Conservation (phyloP, 2,113 vertebrate species). For the Vulpes lagopus region DNA sequence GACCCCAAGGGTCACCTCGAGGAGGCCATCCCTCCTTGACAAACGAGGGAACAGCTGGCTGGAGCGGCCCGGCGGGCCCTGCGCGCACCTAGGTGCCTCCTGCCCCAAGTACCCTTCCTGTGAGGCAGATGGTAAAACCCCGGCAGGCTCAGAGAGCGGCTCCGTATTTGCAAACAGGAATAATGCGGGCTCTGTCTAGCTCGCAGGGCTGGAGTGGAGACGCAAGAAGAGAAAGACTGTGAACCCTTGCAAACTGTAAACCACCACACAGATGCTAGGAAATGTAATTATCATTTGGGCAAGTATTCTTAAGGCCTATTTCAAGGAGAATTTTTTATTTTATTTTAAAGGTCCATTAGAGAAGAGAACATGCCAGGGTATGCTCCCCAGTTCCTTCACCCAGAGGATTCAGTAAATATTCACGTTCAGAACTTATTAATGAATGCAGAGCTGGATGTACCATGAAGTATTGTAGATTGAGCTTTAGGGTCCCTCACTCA, state of each 20-base stretch:
- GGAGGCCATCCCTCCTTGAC: background rate
- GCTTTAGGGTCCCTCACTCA: background rate
- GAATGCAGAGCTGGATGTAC: background rate
- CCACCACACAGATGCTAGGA: background rate
- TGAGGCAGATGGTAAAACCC: background rate
- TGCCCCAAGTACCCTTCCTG: background rate
- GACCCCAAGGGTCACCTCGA: background rate
- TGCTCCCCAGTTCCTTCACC: background rate
- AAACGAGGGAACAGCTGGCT: background rate
- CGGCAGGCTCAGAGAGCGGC: background rate
- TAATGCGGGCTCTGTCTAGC: background rate
- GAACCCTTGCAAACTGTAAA: background rate
- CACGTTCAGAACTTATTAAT: background rate
- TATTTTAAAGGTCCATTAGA: constrained; percentile 1
- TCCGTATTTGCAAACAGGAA: constrained; percentile 43
- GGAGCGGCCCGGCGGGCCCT: background rate
- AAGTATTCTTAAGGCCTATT: background rate
- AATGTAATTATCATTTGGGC: background rate
- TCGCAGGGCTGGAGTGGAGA: background rate
- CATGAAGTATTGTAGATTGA: background rate
- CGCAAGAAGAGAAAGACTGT: background rate
- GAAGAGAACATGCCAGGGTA: background rate
- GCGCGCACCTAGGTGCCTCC: background rate
- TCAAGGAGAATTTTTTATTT: background rate
- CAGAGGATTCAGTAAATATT: background rate